Base-by-base conservation (phyloP, 2,113 vertebrate genomes). In the Tinamus guttatus region DNA sequence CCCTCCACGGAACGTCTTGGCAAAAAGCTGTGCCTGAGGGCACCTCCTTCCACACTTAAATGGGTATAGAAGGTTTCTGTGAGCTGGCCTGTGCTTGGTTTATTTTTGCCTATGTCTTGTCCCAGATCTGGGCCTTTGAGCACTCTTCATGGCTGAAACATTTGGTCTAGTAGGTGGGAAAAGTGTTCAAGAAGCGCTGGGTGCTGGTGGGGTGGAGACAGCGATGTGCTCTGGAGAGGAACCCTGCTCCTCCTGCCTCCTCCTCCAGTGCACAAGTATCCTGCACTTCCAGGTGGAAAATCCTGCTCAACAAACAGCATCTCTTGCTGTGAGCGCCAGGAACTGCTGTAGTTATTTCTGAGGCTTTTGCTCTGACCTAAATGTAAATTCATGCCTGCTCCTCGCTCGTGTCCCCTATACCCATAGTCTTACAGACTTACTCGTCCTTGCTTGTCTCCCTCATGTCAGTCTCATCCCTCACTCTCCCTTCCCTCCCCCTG, bases 21-120 rank as follows among this genome's bases (percentile, higher is more conserved):
- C 21, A 19, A 22, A 41, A 38, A 1, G 32, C 40, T 0, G 0
- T 5, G 5, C 16, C 0, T 9, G 13, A 20, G 63, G 52, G 28
- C 28, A 11, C 49, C 32, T 47, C 58, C 21, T 11, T 30, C 32
- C 32, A 22, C 27, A 13, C 36, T 40, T 59, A 56, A 56, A 17
- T 30, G 22, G 9, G 34, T 32, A 64, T 38, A 43, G 36, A 52
- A 45, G 41, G 7, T 16, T 27, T 28, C 25, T 71, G 24, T 38
- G 36, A 36, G 28, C n/a, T 47, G 51, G 19, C 19, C 24, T 7
- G 24, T 65, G 52, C 28, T 70, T 16, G 18, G 22, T 70, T 69
- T 32, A 47, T 64, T 64, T 40, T 45, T 58, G 36, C 32, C n/a
- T 52, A 5, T 18, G 69, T 54, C 38, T 88, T 56, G 54, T 56